phyloP scores from a whole-genome alignment of 2,888 invertebrate genomes.

The Schizaphis graminum region DNA sequence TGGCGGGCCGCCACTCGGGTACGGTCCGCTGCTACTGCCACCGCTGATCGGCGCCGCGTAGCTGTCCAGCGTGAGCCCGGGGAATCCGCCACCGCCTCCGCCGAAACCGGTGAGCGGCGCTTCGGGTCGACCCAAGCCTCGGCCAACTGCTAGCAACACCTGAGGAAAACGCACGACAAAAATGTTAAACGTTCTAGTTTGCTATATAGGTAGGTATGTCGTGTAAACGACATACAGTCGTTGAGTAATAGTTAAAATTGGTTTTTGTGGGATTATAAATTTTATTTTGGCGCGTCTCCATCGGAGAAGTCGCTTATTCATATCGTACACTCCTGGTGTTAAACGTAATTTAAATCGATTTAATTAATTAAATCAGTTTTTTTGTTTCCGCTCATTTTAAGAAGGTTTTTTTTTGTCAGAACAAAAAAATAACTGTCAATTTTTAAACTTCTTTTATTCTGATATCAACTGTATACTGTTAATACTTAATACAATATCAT shows the following conservation, averaged over 20 bases:
- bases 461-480: too few relatives aligned
- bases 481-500: too few relatives aligned
- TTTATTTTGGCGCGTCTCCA: too few relatives aligned
- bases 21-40: constrained; percentile 68
- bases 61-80: constrained; percentile 71
- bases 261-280: too few relatives aligned
- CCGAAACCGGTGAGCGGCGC: constrained; percentile 66
- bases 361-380: too few relatives aligned
- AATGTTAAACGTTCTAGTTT: neutral
- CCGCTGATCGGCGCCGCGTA: constrained; percentile 73
- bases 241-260: neutral
- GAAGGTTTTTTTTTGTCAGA: too few relatives aligned
- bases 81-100: constrained; percentile 70
- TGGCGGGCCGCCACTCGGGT: constrained; percentile 75
- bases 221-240: neutral
- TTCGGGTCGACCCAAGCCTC: constrained; percentile 69
- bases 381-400: too few relatives aligned
- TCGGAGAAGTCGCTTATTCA: too few relatives aligned
- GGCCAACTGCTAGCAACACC: constrained; percentile 70
- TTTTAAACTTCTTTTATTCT: too few relatives aligned
- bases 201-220: neutral
- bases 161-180: constrained; percentile 50
- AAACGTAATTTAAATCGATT: too few relatives aligned
- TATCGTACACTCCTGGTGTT: too few relatives aligned
- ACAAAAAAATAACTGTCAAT: too few relatives aligned